Evolutionary conservation across 2,888 invertebrate genomes (phyloP), one percentile per base, ranked within the genome.

Genomic region (Eupithecia vulgata): DNA sequence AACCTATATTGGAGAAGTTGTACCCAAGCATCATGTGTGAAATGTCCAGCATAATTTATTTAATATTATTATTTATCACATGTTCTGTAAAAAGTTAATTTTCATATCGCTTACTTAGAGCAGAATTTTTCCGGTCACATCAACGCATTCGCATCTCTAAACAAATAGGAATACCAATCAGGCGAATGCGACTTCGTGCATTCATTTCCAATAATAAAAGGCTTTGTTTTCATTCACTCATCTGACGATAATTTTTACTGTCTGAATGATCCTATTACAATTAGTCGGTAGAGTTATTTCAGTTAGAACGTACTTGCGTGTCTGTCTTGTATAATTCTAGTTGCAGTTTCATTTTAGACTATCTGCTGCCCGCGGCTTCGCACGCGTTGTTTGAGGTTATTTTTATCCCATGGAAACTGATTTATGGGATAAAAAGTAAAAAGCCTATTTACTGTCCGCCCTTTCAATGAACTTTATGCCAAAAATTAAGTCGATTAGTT

Each of bases 161-260:
- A 34, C n/a, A 52, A 42, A 30, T 61, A 69, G 21, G 70, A 42
- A 25, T 68, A 68, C 69, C 71, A 73, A 75, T 75, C 79, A 73
- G 72, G 71, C 52, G 68, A 71, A 71, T 71, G 65, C 75, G 70
- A 73, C 57, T 5, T 7, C 76, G 74, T 67, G 68, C 72, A 72
- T 59, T 69, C 66, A 59, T 57, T 77, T 76, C 35, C 65, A 68
- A 76, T 74, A 68, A 70, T 73, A 67, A 52, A 59, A 67, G 70
- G 70, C 71, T 74, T 78, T 78, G 77, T 78, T 75, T 77, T 76
- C 72, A 75, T 45, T 72, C 75, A 77, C 61, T 75, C 76, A 62
- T n/a, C 74, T 68, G 70, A 69, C 12, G n/a, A 68, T 76, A 72
- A 74, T 74, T 71, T 77, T 74, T 71, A 71, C 68, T 70, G 64